A percentile compares a stretch with the other conserved stretches of the same genome.
Evolutionary conservation across 2,113 vertebrate genomes (phyloP).

Genomic region (Chaetorhynchus papuensis): DNA sequence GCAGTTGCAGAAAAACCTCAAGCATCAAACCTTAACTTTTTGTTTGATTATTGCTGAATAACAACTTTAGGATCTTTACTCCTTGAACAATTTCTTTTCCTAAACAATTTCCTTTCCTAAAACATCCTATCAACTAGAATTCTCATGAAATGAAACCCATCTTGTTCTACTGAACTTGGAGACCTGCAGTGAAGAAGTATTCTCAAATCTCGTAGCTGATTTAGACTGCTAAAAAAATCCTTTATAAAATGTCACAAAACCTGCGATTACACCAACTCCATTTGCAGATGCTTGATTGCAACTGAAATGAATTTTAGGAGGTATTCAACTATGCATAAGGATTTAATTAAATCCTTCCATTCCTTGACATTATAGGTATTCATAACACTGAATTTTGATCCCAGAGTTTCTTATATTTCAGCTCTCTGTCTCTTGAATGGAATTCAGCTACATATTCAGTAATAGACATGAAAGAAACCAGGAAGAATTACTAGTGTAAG

Average conservation of each 20-base stretch:
- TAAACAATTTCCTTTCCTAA: not conserved
- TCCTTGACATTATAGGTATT: constrained; percentile 8
- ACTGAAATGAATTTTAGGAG: constrained; percentile 18
- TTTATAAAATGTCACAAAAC: constrained; percentile 25
- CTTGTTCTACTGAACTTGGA: not conserved
- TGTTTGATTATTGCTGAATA: not conserved
- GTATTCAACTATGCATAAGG: constrained; percentile 20
- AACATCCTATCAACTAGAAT: not conserved
- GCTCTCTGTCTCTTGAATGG: not conserved
- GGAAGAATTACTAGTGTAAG: not conserved
- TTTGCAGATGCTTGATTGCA: not conserved
- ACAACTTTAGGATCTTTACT: not conserved
- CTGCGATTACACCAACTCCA: not conserved
- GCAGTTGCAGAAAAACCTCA: not conserved
- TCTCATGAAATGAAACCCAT: not conserved
- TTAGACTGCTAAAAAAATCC: constrained; percentile 1
- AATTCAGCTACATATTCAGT: not conserved
- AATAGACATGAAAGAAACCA: not conserved
- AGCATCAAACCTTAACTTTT: not conserved
- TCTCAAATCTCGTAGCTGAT: not conserved
- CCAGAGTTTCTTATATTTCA: not conserved
- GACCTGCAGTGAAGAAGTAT: not conserved
- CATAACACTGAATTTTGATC: constrained; percentile 7
- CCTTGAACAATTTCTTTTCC: not conserved
- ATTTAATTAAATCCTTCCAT: constrained; percentile 31